A percentile compares a stretch with the other conserved stretches of the same genome.
Conservation (phyloP, 2,797 vertebrate species). For the Danio jaintianensis region DNA sequence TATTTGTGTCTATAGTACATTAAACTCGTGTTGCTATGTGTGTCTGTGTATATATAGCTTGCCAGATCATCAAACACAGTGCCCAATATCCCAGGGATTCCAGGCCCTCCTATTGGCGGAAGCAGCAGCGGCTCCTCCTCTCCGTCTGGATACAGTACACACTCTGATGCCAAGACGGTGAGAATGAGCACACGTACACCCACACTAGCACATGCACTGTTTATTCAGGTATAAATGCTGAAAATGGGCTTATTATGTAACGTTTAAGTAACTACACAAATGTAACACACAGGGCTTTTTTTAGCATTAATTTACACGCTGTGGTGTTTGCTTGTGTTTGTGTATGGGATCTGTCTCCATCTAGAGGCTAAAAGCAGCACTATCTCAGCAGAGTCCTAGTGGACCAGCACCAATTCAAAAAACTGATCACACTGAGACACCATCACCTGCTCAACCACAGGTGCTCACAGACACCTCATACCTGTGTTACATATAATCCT, state of each 20-base stretch:
- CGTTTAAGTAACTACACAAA: neutral
- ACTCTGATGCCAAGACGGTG: conserved; percentile 86
- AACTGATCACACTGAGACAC: conserved; percentile 89
- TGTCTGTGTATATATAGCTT: conserved; percentile 75
- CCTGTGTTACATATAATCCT: conserved; percentile 20
- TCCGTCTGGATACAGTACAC: conserved; percentile 78
- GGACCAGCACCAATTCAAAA: conserved; percentile 57
- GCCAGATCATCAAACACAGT: conserved; percentile 89
- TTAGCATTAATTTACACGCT: conserved; percentile 7
- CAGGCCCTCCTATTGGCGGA: conserved; percentile 88
- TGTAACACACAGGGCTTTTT: conserved; percentile 3
- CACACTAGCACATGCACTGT: conserved; percentile 3
- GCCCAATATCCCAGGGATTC: conserved; percentile 95
- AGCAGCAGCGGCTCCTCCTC: conserved; percentile 80
- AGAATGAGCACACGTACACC: conserved; percentile 58
- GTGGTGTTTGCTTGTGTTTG: conserved; percentile 41
- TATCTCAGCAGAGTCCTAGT: conserved; percentile 82
- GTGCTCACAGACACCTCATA: conserved; percentile 67
- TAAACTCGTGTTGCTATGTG: conserved; percentile 41
- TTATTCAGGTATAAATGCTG: conserved; percentile 20
- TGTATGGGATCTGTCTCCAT: conserved; percentile 57
- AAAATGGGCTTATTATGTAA: conserved; percentile 32
- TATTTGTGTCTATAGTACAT: conserved; percentile 46
- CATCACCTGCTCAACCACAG: conserved; percentile 95
- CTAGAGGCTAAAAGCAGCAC: conserved; percentile 92